Base-by-base conservation (phyloP, 2,113 vertebrate genomes). In the Solenodon paradoxus region DNA sequence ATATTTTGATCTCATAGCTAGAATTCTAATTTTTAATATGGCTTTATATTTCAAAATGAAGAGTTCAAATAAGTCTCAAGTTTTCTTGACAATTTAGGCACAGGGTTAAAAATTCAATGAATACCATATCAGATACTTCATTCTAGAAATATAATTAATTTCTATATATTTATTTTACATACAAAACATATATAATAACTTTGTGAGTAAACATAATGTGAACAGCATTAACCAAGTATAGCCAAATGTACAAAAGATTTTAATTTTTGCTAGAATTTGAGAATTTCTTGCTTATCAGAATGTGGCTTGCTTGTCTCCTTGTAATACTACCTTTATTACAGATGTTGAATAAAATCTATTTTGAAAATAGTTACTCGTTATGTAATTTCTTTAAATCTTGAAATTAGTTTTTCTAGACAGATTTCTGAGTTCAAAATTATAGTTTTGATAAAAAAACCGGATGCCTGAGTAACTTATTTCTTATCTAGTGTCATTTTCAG, bases 11-110 rank as follows among this genome's bases (percentile, higher is more conserved):
- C 12, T 42, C n/a, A 79, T 38, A 95, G 13, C 8, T 51, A 77
- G 64, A 42, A 7, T 55, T 84, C 24, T 81, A n/a, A 51, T 80
- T 87, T 90, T 80, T 59, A 84, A 53, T 20, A 45, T 38, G 45
- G 2, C 38, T 88, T 92, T 92, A 19, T 63, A 85, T 81, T 74
- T 74, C 45, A 85, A 92, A 96, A 88, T 64, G n/a, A 7, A 75
- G 17, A 40, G 16, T 94, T 94, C 3, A 45, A 92, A 16, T 26
- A 59, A 45, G 51, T 75, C 86, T 64, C 6, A 75, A 38, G 49
- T 82, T 92, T 96, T 82, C 26, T 87, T 77, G 28, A 63, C 9
- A 69, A 57, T 82, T 90, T 71, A 79, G 15, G 19, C 10, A 61
- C 12, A 66, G 17, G 61, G 17, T 9, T 30, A n/a, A 94, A 94